These are phyloP conservation scores for Delia radicum DNA, from an alignment of 1,140 invertebrate genomes.

Conservation along the genomic window DNA sequence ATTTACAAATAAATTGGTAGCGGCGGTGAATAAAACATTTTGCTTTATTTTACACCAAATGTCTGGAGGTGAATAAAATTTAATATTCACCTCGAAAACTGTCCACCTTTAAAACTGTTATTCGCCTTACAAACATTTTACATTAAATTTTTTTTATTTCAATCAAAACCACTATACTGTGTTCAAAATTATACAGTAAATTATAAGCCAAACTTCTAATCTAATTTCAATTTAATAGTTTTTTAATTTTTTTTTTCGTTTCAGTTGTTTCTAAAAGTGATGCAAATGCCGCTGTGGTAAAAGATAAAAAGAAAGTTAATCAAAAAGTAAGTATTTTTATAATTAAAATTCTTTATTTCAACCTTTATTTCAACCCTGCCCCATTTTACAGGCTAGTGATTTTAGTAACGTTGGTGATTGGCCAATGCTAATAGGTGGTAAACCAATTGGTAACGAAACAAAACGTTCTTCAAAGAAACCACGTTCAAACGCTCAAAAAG, in stretches of 20 bases:
- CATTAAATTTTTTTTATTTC: no score
- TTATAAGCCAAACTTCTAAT: no score
- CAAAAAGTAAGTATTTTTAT: constrained; percentile 59
- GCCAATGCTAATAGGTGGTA: constrained; percentile 65
- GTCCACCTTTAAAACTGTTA: no score
- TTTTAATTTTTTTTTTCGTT: background rate
- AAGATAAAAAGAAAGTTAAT: constrained; percentile 64
- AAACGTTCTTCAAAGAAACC: constrained; percentile 46
- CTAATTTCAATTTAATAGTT: no score
- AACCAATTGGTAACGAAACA: constrained; percentile 50
- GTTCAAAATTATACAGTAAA: no score
- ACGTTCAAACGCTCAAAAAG: constrained; percentile 31
- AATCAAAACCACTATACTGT: background rate
- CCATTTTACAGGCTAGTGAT: constrained; percentile 65
- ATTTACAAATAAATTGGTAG: no score
- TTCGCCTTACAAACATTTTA: no score
- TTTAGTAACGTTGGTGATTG: constrained; percentile 75
- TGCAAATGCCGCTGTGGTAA: constrained; percentile 54
- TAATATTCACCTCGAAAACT: no score
- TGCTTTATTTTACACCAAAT: no score
- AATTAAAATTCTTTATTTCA: background rate
- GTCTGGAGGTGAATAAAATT: no score
- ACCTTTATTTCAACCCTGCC: background rate
- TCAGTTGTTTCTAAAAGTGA: constrained; percentile 19
- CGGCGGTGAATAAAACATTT: no score